These are phyloP conservation scores for Drosophila teissieri DNA, from an alignment of 1,140 invertebrate species.

Conservation along the genomic window DNA sequence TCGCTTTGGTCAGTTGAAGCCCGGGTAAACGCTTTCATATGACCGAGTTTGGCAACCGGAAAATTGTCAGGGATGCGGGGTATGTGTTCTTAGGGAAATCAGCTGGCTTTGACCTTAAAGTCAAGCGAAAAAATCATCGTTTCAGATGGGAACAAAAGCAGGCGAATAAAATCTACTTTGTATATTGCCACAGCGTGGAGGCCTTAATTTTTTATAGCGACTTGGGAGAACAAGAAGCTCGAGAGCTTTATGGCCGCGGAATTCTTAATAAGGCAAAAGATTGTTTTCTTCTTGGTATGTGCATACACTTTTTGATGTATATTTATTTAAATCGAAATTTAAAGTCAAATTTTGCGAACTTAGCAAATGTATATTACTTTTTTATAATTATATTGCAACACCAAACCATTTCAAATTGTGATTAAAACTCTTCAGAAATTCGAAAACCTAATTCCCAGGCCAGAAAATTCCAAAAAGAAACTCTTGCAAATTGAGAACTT, in stretches of 20 bases:
- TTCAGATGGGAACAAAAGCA: background rate
- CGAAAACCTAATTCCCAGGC: background rate
- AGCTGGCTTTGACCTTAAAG: constrained; percentile 1
- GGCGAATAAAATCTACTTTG: constrained; percentile 27
- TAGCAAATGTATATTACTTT: too few species aligned
- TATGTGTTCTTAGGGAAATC: constrained; percentile 6
- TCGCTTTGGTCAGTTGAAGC: constrained; percentile 10
- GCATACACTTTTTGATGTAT: background rate
- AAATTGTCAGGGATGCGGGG: constrained; percentile 4
- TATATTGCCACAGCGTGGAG: constrained; percentile 21
- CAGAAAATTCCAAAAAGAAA: background rate
- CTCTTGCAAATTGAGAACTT: constrained; percentile 32
- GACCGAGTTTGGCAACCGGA: background rate
- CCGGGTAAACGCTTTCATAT: constrained; percentile 1
- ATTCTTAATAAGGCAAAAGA: background rate
- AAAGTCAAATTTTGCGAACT: too few species aligned
- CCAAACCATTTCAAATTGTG: background rate
- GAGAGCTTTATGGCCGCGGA: constrained; percentile 8
- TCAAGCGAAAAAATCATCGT: background rate
- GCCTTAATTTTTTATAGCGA: constrained; percentile 32
- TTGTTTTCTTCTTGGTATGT: background rate
- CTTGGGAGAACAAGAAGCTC: constrained; percentile 24
- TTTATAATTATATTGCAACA: too few species aligned
- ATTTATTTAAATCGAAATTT: too few species aligned
- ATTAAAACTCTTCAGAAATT: background rate